phyloP scores from a whole-genome alignment of 2,888 invertebrate species.

The Leucoptera coffeella region DNA sequence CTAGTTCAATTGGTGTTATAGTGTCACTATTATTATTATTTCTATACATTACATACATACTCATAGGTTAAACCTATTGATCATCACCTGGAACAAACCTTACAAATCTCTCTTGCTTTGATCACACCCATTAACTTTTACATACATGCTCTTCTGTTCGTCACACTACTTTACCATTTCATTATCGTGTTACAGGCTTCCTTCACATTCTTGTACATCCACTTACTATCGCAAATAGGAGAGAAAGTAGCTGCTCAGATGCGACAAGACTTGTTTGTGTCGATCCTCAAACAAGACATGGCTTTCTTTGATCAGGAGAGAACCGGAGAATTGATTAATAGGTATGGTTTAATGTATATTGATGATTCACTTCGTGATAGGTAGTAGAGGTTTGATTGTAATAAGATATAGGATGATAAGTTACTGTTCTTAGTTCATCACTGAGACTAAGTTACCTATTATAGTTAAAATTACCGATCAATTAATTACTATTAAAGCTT shows the following conservation, averaged over 20 bases:
- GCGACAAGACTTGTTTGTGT: slow-evolving; percentile 74
- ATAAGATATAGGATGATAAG: no score
- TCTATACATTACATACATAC: no score
- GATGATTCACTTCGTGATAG: no score
- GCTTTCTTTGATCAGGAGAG: slow-evolving; percentile 86
- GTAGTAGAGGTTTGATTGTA: background rate
- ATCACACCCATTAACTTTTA: no score
- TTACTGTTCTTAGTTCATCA: no score
- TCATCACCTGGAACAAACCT: background rate
- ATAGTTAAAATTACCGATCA: no score
- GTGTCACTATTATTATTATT: no score
- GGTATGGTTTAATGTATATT: slow-evolving; percentile 31
- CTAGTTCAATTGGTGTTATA: no score
- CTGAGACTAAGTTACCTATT: no score
- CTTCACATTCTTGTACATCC: slow-evolving; percentile 87
- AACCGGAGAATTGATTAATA: slow-evolving; percentile 88
- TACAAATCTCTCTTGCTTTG: no score
- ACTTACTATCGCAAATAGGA: slow-evolving; percentile 78
- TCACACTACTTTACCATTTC: background rate
- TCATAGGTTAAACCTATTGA: background rate
- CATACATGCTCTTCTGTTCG: no score
- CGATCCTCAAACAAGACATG: slow-evolving; percentile 81
- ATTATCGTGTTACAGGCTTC: slow-evolving; percentile 56
- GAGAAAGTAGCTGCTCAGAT: slow-evolving; percentile 80
- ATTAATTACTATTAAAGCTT: no score